phyloP scores from a whole-genome alignment of 2,888 invertebrate species.

The Diarsia rubi region DNA sequence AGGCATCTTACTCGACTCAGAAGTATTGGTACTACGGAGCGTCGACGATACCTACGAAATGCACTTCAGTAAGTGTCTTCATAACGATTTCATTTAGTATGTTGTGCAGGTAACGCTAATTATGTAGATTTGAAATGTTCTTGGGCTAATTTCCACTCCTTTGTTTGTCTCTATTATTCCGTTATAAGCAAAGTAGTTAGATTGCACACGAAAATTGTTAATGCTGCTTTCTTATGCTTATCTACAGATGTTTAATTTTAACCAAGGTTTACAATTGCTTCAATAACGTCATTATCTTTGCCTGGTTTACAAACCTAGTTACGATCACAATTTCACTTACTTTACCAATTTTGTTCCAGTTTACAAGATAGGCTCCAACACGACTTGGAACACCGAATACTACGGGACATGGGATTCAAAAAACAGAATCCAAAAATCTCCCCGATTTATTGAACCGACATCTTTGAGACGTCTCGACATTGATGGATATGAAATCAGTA shows the following conservation, averaged over 20 bases:
- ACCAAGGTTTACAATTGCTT: neutral
- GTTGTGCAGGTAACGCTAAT: neutral
- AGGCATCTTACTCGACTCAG: slow-evolving; percentile 78
- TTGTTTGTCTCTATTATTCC: neutral
- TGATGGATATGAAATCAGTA: slow-evolving; percentile 83
- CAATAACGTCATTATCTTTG: neutral
- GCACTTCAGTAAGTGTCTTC: slow-evolving; percentile 75
- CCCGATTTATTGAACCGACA: slow-evolving; percentile 68
- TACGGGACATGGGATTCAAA: slow-evolving; percentile 79
- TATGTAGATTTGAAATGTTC: neutral
- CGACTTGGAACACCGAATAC: slow-evolving; percentile 76
- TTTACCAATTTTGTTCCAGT: slow-evolving; percentile 73
- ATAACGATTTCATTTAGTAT: neutral
- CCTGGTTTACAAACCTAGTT: neutral
- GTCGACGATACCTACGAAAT: slow-evolving; percentile 68
- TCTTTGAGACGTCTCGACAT: slow-evolving; percentile 87
- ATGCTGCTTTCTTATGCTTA: neutral
- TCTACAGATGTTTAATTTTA: neutral
- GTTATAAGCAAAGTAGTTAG: neutral
- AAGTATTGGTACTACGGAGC: slow-evolving; percentile 74
- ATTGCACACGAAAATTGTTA: neutral
- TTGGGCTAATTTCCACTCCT: neutral
- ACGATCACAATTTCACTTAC: neutral
- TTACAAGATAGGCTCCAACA: slow-evolving; percentile 77
- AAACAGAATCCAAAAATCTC: slow-evolving; percentile 70